Evolutionary conservation across 2,888 invertebrate species (phyloP).

Genomic region (Dicyrtoma fusca): DNA sequence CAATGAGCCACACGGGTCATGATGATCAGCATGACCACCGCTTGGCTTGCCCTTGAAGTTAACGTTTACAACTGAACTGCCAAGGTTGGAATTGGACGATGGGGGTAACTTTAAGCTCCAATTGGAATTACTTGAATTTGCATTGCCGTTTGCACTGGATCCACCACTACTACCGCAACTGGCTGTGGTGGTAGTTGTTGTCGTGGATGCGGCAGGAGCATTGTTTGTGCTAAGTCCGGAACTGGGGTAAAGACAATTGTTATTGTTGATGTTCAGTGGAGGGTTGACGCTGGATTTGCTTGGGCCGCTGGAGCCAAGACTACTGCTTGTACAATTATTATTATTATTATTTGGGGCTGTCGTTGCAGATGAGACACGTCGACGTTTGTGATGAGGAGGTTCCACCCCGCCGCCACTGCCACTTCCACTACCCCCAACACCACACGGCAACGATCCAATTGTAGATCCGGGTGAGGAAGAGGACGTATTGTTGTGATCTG

Average conservation of each 20-base stretch:
- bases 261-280: slow-evolving; percentile 17
- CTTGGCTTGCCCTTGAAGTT: background rate
- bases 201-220: too few relatives aligned
- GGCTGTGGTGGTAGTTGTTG: too few relatives aligned
- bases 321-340: slow-evolving; percentile 6
- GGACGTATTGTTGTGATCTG: slow-evolving; percentile 45
- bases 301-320: background rate
- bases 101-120: slow-evolving; percentile 23
- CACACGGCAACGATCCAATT: slow-evolving; percentile 43
- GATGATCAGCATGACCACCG: background rate
- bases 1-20: background rate
- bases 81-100: background rate
- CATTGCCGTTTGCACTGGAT: too few relatives aligned
- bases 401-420: slow-evolving; percentile 13
- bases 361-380: slow-evolving; percentile 35
- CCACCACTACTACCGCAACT: too few relatives aligned
- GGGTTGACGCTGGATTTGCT: slow-evolving; percentile 11
- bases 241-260: slow-evolving; percentile 27
- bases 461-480: slow-evolving; percentile 44
- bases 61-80: background rate
- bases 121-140: background rate
- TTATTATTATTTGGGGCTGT: slow-evolving; percentile 19
- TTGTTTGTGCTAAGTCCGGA: background rate
- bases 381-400: slow-evolving; percentile 39
- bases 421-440: slow-evolving; percentile 11